Base-by-base conservation (phyloP, 2,888 invertebrate species). In the Cephus pulcher region DNA sequence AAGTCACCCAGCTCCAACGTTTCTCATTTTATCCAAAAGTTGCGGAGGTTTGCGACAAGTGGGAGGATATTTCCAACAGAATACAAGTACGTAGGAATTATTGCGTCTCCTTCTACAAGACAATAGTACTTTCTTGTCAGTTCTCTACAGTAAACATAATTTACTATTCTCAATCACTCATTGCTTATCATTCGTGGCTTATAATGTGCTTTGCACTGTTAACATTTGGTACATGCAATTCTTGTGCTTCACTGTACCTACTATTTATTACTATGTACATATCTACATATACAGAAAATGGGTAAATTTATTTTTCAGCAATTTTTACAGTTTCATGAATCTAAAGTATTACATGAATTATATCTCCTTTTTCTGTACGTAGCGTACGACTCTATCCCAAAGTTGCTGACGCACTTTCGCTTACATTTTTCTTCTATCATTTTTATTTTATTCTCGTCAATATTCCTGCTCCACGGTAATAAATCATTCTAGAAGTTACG, bases 21-120 rank as follows among this genome's bases (percentile, higher is more conserved):
- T 90, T 87, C 79, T 84, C 88, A 71, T 90, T 88, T 81, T 88
- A 90, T 78, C 89, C 91, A 23, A 91, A 91, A 85, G 90, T 91
- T 75, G 89, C 91, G 12, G 89, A 89, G 75, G 89, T 91, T 37
- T 91, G 91, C 79, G 84, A 85, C 70, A 90, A 90, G 77, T 91
- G 91, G 91, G 91, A 91, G 79, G 87, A 88, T 79, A 88, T 91
- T 73, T 89, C 87, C 12, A 87, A 81, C 74, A 86, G 88, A 83
- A 88, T 91, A 80, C 89, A 91, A 81, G 91, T 91, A 87, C 56
- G 89, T 86, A 75, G 34, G 78, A 32, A 15, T 71, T 15, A 71
- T 11, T 15, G 34, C 12, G 71, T 23, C 34, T 30, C 23, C 23
- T 71, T 71, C 12, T 71, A 23, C 4, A 30, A 71, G 32, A 74